Percentiles rank a stretch among this genome's conserved stretches.
These are phyloP conservation scores for Parelbella ahira DNA, from an alignment of 2,888 invertebrate species.

Conservation along the genomic window DNA sequence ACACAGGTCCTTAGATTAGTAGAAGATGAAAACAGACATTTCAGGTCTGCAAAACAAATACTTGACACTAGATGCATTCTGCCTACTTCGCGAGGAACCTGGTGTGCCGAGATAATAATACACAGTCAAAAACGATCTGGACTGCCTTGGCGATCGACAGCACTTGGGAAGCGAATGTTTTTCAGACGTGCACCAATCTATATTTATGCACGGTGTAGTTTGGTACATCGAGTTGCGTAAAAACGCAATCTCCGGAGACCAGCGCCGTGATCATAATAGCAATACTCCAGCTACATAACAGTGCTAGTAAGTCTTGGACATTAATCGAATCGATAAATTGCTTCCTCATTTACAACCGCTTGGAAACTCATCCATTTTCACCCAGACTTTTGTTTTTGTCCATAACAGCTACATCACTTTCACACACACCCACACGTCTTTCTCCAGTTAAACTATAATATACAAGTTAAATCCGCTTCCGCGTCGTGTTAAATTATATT, in stretches of 20 bases:
- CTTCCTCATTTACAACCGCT: slow-evolving; percentile 58
- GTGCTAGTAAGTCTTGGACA: slow-evolving; percentile 61
- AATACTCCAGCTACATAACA: slow-evolving; percentile 51
- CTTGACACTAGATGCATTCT: too few relatives aligned
- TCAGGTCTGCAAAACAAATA: too few relatives aligned
- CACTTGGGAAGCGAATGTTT: slow-evolving; percentile 12
- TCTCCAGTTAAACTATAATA: too few relatives aligned
- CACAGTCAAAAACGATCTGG: too few relatives aligned
- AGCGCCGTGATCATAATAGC: slow-evolving; percentile 53
- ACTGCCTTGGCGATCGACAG: too few relatives aligned
- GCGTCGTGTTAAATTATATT: too few relatives aligned
- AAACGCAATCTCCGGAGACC: slow-evolving; percentile 53
- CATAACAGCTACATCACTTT: slow-evolving; percentile 19
- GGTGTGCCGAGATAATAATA: too few relatives aligned
- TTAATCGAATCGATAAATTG: slow-evolving; percentile 62
- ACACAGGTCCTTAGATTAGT: too few relatives aligned
- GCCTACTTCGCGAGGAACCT: too few relatives aligned
- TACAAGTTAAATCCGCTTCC: too few relatives aligned
- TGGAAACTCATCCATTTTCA: slow-evolving; percentile 58
- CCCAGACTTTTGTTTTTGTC: slow-evolving; percentile 21
- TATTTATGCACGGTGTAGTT: slow-evolving; percentile 37
- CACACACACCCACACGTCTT: too few relatives aligned
- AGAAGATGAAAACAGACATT: too few relatives aligned
- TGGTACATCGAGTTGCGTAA: slow-evolving; percentile 50
- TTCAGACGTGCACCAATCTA: slow-evolving; percentile 27